Conservation (phyloP, 2,797 vertebrate species). For the Vireo griseus region DNA sequence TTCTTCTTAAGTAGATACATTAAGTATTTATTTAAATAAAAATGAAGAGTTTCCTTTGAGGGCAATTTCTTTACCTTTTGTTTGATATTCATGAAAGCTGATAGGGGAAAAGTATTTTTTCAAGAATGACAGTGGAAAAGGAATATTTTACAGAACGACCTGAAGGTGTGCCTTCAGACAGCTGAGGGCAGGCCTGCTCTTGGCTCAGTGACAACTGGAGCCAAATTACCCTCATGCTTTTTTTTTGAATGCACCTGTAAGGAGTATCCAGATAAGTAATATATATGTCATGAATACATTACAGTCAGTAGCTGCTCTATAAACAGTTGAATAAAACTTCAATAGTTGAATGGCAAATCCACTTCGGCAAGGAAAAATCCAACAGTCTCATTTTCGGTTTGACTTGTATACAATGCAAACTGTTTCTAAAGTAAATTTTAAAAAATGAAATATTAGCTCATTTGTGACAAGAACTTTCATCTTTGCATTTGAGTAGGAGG, state of each 20-base stretch:
- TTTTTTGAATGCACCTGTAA: neutral
- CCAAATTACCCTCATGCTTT: neutral
- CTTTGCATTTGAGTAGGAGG: neutral
- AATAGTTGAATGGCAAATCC: neutral
- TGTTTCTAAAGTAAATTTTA: neutral
- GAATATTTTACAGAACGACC: neutral
- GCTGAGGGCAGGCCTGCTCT: neutral
- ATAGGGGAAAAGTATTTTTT: neutral
- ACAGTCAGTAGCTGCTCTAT: neutral
- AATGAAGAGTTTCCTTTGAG: neutral
- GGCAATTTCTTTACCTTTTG: conserved; percentile 25
- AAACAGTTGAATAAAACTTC: neutral
- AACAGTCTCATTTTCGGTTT: neutral
- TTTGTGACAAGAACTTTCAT: neutral
- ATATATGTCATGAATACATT: neutral
- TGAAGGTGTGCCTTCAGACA: neutral
- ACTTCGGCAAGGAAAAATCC: neutral
- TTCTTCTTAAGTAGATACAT: conserved; percentile 33
- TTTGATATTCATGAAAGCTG: neutral
- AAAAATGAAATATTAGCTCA: neutral
- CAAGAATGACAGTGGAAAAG: neutral
- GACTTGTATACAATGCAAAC: neutral
- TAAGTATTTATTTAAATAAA: conserved; percentile 50
- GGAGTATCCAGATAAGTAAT: neutral
- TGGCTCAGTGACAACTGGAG: neutral